Conservation (phyloP, 2,797 vertebrate species). For the Triplophysa bombifrons region DNA sequence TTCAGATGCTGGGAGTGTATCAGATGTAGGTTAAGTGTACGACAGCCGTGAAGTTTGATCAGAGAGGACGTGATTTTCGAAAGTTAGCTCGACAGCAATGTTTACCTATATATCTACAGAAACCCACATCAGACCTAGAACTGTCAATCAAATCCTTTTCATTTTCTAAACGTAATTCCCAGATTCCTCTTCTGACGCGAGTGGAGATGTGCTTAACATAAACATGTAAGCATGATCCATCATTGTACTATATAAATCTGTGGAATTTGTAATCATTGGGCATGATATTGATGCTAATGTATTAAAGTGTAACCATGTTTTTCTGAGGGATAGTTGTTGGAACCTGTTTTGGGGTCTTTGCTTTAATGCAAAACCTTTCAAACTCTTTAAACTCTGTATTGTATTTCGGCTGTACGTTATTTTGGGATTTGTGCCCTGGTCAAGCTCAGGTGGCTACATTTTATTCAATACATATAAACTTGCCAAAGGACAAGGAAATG, state of each 20-base stretch:
- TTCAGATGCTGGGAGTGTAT: neutral
- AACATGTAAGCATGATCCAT: neutral
- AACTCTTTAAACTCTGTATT: too few relatives aligned
- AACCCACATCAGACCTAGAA: slow-evolving; percentile 71
- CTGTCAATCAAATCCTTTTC: slow-evolving; percentile 63
- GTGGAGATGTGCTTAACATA: slow-evolving; percentile 25
- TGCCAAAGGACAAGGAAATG: too few relatives aligned
- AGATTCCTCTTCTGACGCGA: slow-evolving; percentile 53
- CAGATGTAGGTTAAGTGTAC: neutral
- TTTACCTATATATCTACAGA: slow-evolving; percentile 57
- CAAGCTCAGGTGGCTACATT: too few relatives aligned
- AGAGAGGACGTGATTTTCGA: slow-evolving; percentile 14
- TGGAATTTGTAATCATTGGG: neutral
- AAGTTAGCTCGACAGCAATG: slow-evolving; percentile 17
- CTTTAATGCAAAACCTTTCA: too few relatives aligned
- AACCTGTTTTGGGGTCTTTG: too few relatives aligned
- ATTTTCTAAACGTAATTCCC: slow-evolving; percentile 44
- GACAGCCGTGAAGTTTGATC: slow-evolving; percentile 14
- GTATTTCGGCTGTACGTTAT: too few relatives aligned
- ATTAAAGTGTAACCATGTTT: too few relatives aligned
- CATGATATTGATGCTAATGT: too few relatives aligned
- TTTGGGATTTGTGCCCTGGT: too few relatives aligned
- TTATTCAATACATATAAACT: too few relatives aligned
- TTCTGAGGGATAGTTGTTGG: too few relatives aligned
- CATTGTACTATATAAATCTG: neutral